Evolutionary conservation across 2,113 vertebrate genomes (phyloP).

Genomic region (Hoplias malabaricus): DNA sequence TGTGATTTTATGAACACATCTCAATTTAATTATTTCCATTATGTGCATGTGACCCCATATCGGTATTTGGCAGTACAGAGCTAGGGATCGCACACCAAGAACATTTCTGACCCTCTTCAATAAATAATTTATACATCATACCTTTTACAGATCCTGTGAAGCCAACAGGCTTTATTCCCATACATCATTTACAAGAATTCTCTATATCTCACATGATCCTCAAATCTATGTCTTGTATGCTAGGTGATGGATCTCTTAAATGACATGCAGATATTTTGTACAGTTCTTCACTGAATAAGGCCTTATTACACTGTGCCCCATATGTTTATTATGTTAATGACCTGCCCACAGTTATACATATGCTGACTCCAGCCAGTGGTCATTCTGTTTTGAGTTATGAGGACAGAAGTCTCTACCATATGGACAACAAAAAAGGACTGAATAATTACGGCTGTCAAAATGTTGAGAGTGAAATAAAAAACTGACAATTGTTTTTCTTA

Average conservation of each 20-base stretch:
- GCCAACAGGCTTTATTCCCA: conserved; percentile 36
- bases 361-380: conserved; percentile 27
- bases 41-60: conserved; percentile 1
- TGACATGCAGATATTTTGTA: conserved; percentile 21
- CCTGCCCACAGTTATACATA: conserved; percentile 40
- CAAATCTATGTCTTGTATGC: background rate
- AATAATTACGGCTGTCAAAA: no score
- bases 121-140: conserved; percentile 46
- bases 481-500: background rate
- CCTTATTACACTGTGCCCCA: conserved; percentile 1
- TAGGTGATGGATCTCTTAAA: conserved; percentile 4
- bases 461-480: no score
- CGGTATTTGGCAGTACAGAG: conserved; percentile 24
- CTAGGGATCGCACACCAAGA: conserved; percentile 40
- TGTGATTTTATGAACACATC: no score
- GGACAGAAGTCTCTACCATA: conserved; percentile 34
- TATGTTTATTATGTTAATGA: conserved; percentile 20
- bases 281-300: conserved; percentile 4
- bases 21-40: no score
- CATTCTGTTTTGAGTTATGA: conserved; percentile 11
- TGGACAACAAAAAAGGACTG: no score
- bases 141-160: conserved; percentile 24
- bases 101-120: conserved; percentile 28
- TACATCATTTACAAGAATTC: conserved; percentile 41
- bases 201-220: background rate